Conservation (phyloP, 1,140 invertebrate species). For the Chironomus tepperi region DNA sequence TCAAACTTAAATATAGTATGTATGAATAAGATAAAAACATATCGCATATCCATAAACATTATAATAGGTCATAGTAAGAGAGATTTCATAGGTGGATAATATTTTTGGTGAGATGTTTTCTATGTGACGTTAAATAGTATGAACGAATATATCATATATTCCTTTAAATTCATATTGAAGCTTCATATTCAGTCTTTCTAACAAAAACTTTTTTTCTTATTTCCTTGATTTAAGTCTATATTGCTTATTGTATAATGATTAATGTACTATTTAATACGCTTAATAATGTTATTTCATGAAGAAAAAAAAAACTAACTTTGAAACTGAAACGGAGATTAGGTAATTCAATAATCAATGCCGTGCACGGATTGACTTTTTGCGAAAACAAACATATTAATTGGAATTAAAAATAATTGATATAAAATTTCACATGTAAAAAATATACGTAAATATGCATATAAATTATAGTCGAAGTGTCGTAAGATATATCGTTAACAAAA, state of each 20-base stretch:
- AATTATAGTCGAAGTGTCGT: neutral
- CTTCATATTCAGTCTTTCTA: constrained; percentile 12
- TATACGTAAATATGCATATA: neutral
- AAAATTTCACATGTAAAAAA: neutral
- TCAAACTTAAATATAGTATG: no score
- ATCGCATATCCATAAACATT: neutral
- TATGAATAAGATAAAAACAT: no score
- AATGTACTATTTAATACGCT: neutral
- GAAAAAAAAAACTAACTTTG: neutral
- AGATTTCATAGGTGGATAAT: constrained; percentile 8
- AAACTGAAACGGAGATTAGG: constrained; percentile 12
- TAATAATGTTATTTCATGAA: neutral
- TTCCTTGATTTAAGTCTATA: neutral
- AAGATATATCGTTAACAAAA: neutral
- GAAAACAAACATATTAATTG: neutral
- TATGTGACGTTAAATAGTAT: neutral
- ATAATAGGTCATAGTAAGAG: neutral
- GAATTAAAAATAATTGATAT: neutral
- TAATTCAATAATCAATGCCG: neutral
- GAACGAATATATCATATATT: neutral
- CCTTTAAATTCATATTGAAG: neutral
- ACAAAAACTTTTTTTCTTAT: neutral
- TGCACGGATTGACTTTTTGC: neutral
- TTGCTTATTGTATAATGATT: neutral
- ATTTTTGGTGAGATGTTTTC: constrained; percentile 8